Conservation (phyloP, 2,888 invertebrate species). For the Melinopterus prodromus region DNA sequence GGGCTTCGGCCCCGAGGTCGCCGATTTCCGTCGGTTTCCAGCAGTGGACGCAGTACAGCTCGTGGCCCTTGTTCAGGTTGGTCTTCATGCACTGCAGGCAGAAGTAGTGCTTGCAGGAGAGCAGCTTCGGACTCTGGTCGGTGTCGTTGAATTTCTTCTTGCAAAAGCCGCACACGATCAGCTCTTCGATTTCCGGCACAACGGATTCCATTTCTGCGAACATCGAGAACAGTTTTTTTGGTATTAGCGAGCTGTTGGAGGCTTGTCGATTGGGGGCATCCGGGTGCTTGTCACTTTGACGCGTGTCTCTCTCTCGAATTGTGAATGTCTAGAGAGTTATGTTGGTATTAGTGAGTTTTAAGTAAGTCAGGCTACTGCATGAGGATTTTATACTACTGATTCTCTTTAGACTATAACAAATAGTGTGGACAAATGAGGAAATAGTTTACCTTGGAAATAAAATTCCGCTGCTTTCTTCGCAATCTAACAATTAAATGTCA, state of each 20-base stretch:
- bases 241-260: background rate
- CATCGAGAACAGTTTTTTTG: background rate
- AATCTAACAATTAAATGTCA: background rate
- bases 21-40: constrained; percentile 78
- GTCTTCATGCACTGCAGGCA: constrained; percentile 78
- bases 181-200: constrained; percentile 75
- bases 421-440: too few relatives aligned
- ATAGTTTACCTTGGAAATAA: too few relatives aligned
- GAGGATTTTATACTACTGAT: too few relatives aligned
- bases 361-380: background rate
- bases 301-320: background rate
- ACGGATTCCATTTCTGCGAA: constrained; percentile 67
- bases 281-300: background rate
- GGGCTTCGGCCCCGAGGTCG: constrained; percentile 70
- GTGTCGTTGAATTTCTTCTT: constrained; percentile 78
- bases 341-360: background rate
- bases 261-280: background rate
- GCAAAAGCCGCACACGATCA: constrained; percentile 79
- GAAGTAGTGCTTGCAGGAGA: constrained; percentile 80
- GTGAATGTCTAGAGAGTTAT: background rate
- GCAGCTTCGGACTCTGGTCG: constrained; percentile 76
- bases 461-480: background rate
- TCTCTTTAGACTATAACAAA: too few relatives aligned
- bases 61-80: constrained; percentile 72
- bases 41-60: constrained; percentile 76